These are phyloP conservation scores for Tokudaia tokunoshimensis DNA, from an alignment of 2,797 vertebrate species.

Conservation along the genomic window DNA sequence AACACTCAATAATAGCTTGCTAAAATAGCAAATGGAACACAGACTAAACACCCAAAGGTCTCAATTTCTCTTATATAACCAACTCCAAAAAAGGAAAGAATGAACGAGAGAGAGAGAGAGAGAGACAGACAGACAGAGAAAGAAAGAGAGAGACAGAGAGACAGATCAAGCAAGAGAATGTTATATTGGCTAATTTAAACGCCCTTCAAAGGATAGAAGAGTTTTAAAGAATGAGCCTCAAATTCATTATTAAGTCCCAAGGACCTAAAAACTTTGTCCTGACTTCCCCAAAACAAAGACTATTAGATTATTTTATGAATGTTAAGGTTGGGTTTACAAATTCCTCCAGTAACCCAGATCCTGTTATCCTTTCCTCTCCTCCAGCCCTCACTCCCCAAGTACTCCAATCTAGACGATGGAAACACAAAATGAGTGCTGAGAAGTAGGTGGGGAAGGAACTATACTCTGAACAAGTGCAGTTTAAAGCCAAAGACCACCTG, in stretches of 20 bases:
- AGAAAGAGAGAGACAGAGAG: background rate
- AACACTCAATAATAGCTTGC: conserved; percentile 19
- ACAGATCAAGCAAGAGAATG: background rate
- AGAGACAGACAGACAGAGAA: background rate
- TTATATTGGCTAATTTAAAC: background rate
- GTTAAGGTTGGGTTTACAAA: background rate
- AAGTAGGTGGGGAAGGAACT: conserved; percentile 7
- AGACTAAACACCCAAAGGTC: conserved; percentile 56
- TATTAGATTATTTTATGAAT: background rate
- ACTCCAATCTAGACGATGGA: conserved; percentile 35
- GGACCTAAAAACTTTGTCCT: conserved; percentile 37
- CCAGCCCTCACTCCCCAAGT: background rate
- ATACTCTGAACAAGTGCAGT: background rate
- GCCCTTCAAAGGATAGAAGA: conserved; percentile 10
- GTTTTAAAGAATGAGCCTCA: conserved; percentile 16
- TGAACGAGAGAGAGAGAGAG: background rate
- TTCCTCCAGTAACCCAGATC: background rate
- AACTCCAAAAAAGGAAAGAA: background rate
- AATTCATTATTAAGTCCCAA: conserved; percentile 19
- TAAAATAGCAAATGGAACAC: conserved; percentile 38
- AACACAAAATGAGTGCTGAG: background rate
- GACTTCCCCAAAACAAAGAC: conserved; percentile 9
- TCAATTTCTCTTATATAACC: conserved; percentile 34
- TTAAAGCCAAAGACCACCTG: background rate
- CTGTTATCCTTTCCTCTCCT: background rate